Evolutionary conservation across 92 coral and sea anemone species (phyloP), one percentile per base, ranked within the genome.

Genomic region (Heteractis magnifica): DNA sequence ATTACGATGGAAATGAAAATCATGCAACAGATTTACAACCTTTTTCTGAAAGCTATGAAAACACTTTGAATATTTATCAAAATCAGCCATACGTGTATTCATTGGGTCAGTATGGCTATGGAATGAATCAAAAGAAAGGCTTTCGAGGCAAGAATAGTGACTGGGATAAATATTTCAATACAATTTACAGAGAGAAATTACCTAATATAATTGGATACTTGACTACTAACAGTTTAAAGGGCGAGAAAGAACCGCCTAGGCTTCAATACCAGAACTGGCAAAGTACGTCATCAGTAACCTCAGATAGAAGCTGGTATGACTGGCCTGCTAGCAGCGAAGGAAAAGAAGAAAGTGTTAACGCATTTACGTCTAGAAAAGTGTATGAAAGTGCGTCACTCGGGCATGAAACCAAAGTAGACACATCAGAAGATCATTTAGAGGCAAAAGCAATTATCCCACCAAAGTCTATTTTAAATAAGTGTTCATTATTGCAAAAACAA

Each of bases 391-490:
- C 73, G 12, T 26, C 73, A 21, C 3, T 26, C 4, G 11, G 73
- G 23, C 20, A 23, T 23, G 14, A 8, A 12, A 20, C 10, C 73
- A 68, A 68, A 20, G 23, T 49, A 16, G 41, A 18, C 18, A 7
- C 73, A 10, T 3, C 48, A 68, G 14, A 23, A 68, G 26, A 68
- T 3, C 71, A 5, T 26, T 9, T 23, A 26, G 49, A 68, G 14
- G 49, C 49, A 20, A 56, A 68, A 16, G 41, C 21, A 53, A 52
- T n/a, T 8, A 56, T n/a, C 8, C 14, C 8, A 4, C 50, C 52
- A n/a, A 62, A 51, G 15, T 21, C 84, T 20, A 81, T 14, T 41
- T 89, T 86, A 86, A 79, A 65, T 50, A 81, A 93, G 60, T 93
- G 97, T 50, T 56, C 49, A 7, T 75, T 84, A 0, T 86, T 93